phyloP scores from a whole-genome alignment of 1,140 invertebrate genomes.

The Oryzaephilus surinamensis region DNA sequence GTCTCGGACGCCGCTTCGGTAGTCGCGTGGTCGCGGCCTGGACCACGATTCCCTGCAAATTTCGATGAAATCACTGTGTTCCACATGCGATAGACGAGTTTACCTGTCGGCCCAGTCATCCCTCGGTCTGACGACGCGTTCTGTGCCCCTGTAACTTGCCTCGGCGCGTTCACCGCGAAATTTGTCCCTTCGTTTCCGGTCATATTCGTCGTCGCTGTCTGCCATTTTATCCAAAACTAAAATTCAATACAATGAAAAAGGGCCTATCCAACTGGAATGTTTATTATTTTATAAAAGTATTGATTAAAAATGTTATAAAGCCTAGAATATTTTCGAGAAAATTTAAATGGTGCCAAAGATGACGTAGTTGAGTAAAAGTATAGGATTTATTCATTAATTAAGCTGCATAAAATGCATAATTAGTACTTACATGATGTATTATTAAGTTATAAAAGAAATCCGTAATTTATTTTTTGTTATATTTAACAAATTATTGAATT shows the following conservation, averaged over 20 bases:
- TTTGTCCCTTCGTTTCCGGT: conserved; percentile 77
- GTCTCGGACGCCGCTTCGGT: conserved; percentile 42
- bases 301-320: too few species aligned
- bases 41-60: conserved; percentile 47
- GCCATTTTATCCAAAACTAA: conserved; percentile 47
- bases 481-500: too few species aligned
- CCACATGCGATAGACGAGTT: conserved; percentile 4
- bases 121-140: conserved; percentile 56
- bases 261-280: too few species aligned
- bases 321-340: too few species aligned
- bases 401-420: too few species aligned
- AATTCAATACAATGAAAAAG: not conserved
- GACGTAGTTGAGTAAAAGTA: too few species aligned
- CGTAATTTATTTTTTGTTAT: too few species aligned
- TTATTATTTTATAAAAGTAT: too few species aligned
- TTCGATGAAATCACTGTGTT: conserved; percentile 2
- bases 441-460: too few species aligned
- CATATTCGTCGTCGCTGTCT: conserved; percentile 86
- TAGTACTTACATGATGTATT: too few species aligned
- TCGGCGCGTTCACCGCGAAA: conserved; percentile 77
- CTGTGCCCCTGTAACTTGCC: conserved; percentile 63
- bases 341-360: too few species aligned
- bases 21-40: conserved; percentile 51
- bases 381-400: too few species aligned
- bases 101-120: conserved; percentile 70